Evolutionary conservation across 2,888 invertebrate genomes (phyloP), one percentile per base, ranked within the genome.

Genomic region (Hylaea fasciaria): DNA sequence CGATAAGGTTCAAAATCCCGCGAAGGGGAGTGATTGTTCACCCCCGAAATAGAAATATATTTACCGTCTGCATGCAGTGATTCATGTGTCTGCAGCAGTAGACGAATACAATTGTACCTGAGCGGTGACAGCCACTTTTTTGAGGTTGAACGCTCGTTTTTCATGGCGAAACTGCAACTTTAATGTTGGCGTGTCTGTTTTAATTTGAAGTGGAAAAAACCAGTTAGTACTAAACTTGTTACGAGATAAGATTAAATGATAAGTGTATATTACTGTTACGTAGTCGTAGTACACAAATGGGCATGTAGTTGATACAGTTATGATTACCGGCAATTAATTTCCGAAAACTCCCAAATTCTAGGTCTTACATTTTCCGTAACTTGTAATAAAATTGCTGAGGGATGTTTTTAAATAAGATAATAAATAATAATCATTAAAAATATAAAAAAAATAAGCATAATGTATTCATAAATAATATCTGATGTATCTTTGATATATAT

Each of bases 81-180:
- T 89, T 89, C 87, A 89, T 89, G 84, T 84, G 88, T 89, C 87
- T 88, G 80, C 79, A 86, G 81, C 89, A 86, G 83, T 80, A 90
- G 89, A 91, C 89, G 86, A 87, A 91, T 91, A 87, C 82, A 78
- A 88, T 90, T 85, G 81, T 76, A 66, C 65, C 78, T 77, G 72
- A 70, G 67, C 77, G 68, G 74, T 71, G 77, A 80, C 73, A 73
- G 71, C 69, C 64, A 72, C n/a, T 77, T 75, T 83, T 80, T 80
- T 73, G 65, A 71, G 54, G 71, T 74, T 70, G 73, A 73, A 69
- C 43, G 71, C 62, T 74, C 72, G 70, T 81, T 80, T 82, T 73
- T 78, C 76, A 76, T 73, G 76, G 77, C 77, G 58, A 64, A 68
- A 70, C 57, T 79, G 75, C 77, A 78, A 64, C 68, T 63, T 59